phyloP scores from a whole-genome alignment of 2,888 invertebrate genomes.

The Acrobasis consociella region DNA sequence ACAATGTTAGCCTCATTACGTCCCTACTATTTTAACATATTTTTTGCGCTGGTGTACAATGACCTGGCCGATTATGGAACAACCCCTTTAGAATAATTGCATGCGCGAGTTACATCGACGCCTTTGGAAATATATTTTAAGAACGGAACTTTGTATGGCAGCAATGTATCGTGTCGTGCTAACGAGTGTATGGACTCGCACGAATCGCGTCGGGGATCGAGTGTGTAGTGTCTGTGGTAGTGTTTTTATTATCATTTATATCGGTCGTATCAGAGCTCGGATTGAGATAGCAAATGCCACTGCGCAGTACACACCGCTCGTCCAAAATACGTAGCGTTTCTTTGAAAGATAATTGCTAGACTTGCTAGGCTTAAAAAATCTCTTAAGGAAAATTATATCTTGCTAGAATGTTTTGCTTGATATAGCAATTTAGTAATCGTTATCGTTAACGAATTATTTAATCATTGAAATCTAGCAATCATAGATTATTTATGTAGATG shows the following conservation, averaged over 20 bases:
- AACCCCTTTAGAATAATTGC: slow-evolving; percentile 34
- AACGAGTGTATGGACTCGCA: slow-evolving; percentile 31
- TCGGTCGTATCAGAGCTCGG: slow-evolving; percentile 59
- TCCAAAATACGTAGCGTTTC: slow-evolving; percentile 53
- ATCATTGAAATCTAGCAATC: too few relatives aligned
- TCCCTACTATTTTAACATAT: too few relatives aligned
- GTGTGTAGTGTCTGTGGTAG: slow-evolving; percentile 55
- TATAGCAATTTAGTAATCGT: too few relatives aligned
- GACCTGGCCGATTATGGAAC: too few relatives aligned
- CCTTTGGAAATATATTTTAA: slow-evolving; percentile 28
- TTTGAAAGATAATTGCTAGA: slow-evolving; percentile 37
- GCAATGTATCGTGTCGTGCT: slow-evolving; percentile 40
- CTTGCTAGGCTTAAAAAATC: not conserved
- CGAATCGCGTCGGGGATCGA: slow-evolving; percentile 40
- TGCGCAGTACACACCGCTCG: slow-evolving; percentile 59
- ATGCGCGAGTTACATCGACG: slow-evolving; percentile 39
- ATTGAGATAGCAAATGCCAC: slow-evolving; percentile 66
- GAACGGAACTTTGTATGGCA: slow-evolving; percentile 35
- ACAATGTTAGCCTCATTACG: too few relatives aligned
- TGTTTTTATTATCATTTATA: slow-evolving; percentile 68
- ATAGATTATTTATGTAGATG: too few relatives aligned
- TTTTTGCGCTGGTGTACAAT: too few relatives aligned
- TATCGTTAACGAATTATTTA: too few relatives aligned
- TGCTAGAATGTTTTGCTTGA: too few relatives aligned
- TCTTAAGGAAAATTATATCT: not conserved